phyloP scores from a whole-genome alignment of 2,113 vertebrate species.

The Amia ocellicauda region DNA sequence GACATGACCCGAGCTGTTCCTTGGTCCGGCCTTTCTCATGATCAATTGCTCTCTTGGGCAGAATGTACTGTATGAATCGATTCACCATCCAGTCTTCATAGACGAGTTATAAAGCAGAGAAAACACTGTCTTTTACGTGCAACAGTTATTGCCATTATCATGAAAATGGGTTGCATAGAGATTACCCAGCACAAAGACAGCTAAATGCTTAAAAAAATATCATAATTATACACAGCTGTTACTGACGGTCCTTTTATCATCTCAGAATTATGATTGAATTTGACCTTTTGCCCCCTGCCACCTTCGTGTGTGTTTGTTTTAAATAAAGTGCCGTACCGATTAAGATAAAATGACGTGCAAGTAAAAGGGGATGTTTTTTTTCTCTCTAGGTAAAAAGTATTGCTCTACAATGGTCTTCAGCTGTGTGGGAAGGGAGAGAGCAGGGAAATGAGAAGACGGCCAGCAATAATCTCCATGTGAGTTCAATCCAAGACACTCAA shows the following conservation, averaged over 20 bases:
- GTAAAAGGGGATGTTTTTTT: too few relatives aligned
- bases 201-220: conserved; percentile 26
- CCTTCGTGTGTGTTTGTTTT: conserved; percentile 9
- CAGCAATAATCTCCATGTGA: too few relatives aligned
- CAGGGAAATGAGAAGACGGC: too few relatives aligned
- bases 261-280: conserved; percentile 1
- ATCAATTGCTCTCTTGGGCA: conserved; percentile 10
- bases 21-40: too few relatives aligned
- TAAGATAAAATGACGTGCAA: too few relatives aligned
- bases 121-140: conserved; percentile 8
- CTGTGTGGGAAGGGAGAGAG: background rate
- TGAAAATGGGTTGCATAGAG: conserved; percentile 42
- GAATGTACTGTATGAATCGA: background rate
- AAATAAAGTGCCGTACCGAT: too few relatives aligned
- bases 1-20: too few relatives aligned
- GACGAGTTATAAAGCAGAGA: conserved; percentile 8
- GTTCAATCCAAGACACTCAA: too few relatives aligned
- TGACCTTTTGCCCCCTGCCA: too few relatives aligned
- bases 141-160: conserved; percentile 35
- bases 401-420: too few relatives aligned
- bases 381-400: too few relatives aligned
- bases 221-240: background rate
- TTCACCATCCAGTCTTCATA: conserved; percentile 9
- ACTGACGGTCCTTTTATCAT: background rate
- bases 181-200: conserved; percentile 32